Conservation (phyloP, 2,888 invertebrate genomes). For the Synergus laeviventris region DNA sequence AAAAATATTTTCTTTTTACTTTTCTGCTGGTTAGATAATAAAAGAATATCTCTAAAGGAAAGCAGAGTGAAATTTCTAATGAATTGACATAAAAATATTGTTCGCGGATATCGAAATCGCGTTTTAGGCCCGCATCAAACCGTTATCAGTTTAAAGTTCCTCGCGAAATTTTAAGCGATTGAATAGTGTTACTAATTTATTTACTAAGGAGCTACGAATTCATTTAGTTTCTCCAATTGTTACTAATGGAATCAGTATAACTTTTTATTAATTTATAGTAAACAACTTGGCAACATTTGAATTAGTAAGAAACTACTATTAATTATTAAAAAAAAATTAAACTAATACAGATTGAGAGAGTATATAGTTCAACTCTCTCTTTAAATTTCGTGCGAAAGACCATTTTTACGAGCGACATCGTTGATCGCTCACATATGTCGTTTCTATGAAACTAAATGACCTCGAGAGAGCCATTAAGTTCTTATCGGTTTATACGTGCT, state of each 20-base stretch:
- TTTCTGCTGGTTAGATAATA: too few species aligned
- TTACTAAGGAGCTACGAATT: too few species aligned
- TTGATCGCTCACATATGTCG: background rate
- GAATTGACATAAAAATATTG: background rate
- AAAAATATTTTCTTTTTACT: too few species aligned
- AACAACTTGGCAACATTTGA: too few species aligned
- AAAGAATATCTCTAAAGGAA: background rate
- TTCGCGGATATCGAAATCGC: background rate
- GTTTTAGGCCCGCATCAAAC: background rate
- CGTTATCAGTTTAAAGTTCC: slow-evolving; percentile 15
- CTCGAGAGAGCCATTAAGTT: slow-evolving; percentile 32
- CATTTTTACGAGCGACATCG: background rate
- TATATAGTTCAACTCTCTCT: background rate
- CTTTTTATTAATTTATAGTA: too few species aligned
- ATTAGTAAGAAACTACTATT: too few species aligned
- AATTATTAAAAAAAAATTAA: too few species aligned
- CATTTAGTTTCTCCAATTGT: too few species aligned
- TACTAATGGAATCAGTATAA: too few species aligned
- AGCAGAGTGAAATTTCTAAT: background rate
- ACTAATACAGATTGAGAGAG: too few species aligned
- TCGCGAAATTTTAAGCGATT: too few species aligned
- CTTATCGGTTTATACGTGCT: slow-evolving; percentile 17
- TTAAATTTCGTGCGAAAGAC: background rate
- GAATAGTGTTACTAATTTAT: too few species aligned
- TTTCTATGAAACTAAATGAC: slow-evolving; percentile 13